Evolutionary conservation across 2,888 invertebrate species (phyloP).

Genomic region (Sphecodes monilicornis): DNA sequence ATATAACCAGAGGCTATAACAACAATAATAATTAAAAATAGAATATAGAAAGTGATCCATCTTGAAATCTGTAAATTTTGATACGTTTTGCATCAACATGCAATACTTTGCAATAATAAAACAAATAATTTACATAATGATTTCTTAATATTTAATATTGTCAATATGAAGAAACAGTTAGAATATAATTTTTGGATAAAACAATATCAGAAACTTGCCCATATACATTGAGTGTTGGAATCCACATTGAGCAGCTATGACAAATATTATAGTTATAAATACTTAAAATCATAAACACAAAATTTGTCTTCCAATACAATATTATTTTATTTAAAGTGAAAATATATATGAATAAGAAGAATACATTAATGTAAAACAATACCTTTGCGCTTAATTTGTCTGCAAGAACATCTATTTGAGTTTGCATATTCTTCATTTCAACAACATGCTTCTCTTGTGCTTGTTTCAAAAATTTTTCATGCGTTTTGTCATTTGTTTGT

Average conservation of each 20-base stretch:
- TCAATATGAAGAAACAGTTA: not conserved
- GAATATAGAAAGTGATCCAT: not conserved
- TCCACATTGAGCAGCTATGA: conserved; percentile 73
- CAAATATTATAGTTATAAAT: conserved; percentile 56
- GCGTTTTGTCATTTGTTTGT: conserved; percentile 77
- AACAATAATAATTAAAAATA: not conserved
- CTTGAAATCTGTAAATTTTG: not conserved
- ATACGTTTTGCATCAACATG: conserved; percentile 10
- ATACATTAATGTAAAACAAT: not conserved
- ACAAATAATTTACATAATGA: not conserved
- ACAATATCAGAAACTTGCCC: conserved; percentile 71
- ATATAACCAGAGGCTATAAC: not conserved
- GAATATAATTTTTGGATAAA: conserved; percentile 18
- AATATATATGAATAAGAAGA: not conserved
- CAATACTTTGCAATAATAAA: not conserved
- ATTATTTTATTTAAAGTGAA: not conserved
- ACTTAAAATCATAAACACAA: conserved; percentile 19
- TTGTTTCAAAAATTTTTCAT: conserved; percentile 84
- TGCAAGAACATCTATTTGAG: conserved; percentile 84
- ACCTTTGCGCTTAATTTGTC: conserved; percentile 83
- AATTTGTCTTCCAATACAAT: not conserved
- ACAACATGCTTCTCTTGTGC: conserved; percentile 85
- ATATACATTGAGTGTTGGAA: conserved; percentile 68
- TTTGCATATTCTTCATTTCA: conserved; percentile 85
- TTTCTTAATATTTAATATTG: not conserved